Evolutionary conservation across 2,888 invertebrate species (phyloP), one percentile per base, ranked within the genome.

Genomic region (Smittia aterrima): DNA sequence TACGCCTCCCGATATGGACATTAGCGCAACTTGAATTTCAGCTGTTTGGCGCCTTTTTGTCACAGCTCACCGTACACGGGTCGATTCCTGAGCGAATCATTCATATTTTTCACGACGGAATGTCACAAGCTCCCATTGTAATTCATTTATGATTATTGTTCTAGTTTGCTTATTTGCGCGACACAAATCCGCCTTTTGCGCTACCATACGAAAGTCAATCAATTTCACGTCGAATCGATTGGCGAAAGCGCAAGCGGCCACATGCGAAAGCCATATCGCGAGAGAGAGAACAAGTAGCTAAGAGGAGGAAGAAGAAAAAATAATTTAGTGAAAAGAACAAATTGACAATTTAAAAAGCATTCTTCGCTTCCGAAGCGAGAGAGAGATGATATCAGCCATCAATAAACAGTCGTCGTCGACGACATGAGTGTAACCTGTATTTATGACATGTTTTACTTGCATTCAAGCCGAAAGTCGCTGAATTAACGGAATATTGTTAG

Each of bases 141-240:
- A 47, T 47, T 47, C 47, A 47, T 16, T 38, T 38, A 38, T 38
- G 4, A 38, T 38, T 47, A 47, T n/a, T n/a, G 47, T 47, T 47
- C 47, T 47, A 16, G 47, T 47, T 47, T 47, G 47, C 47, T 16
- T 47, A 47, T 47, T 47, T 6, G 47, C 47, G 16, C 11, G 16
- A 47, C 47, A 47, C 16, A n/a, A n/a, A 16, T 47, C 11, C 47
- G 47, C 47, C 47, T 6, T 47, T 47, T n/a, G 16, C 11, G 16
- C 47, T 47, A n/a, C 47, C 16, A 64, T 64, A 27, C 62, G 62
- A 64, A 64, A 64, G 62, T 64, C 62, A 64, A 27, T 64, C 62
- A 64, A 64, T 64, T 25, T 64, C 62, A 25, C 22, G 24, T 64
- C 47, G 47, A 47, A 47, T 11, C 25, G 24, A 64, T 64, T 25